These are phyloP conservation scores for Crematogaster levior DNA, from an alignment of 2,888 invertebrate genomes.

Conservation along the genomic window DNA sequence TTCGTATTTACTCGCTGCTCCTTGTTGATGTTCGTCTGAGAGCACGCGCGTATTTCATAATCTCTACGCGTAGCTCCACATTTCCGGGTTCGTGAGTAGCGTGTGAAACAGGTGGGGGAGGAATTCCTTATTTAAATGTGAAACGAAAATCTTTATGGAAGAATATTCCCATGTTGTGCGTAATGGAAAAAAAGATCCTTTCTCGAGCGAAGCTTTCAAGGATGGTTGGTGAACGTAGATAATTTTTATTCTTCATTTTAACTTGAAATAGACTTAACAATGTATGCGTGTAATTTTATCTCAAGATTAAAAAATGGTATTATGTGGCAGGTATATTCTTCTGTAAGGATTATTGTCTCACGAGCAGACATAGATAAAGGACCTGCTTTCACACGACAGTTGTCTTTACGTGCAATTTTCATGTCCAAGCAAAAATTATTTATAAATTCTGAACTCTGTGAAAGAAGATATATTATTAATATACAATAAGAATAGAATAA, in stretches of 20 bases:
- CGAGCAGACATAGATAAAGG: not conserved
- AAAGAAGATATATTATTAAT: too few species aligned
- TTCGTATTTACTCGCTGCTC: slow-evolving; percentile 12
- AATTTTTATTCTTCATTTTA: slow-evolving; percentile 13
- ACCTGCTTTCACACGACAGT: not conserved
- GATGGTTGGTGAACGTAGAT: not conserved
- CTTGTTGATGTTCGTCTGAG: slow-evolving; percentile 28
- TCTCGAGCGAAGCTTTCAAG: not conserved
- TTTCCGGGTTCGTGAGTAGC: slow-evolving; percentile 32
- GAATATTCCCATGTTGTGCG: not conserved
- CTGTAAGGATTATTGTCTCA: not conserved
- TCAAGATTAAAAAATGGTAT: not conserved
- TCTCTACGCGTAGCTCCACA: slow-evolving; percentile 6
- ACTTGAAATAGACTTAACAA: not conserved
- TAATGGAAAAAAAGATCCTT: not conserved
- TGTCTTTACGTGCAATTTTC: not conserved
- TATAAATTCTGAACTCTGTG: not conserved
- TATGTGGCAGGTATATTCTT: not conserved
- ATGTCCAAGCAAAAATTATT: not conserved
- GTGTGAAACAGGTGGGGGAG: slow-evolving; percentile 11
- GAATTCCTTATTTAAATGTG: slow-evolving; percentile 32
- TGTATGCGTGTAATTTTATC: not conserved
- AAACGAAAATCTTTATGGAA: not conserved
- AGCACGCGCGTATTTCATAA: slow-evolving; percentile 39
- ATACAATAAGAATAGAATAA: too few species aligned